Conservation (phyloP, 35 echinoderm and acorn worm species). For the Apostichopus californicus region DNA sequence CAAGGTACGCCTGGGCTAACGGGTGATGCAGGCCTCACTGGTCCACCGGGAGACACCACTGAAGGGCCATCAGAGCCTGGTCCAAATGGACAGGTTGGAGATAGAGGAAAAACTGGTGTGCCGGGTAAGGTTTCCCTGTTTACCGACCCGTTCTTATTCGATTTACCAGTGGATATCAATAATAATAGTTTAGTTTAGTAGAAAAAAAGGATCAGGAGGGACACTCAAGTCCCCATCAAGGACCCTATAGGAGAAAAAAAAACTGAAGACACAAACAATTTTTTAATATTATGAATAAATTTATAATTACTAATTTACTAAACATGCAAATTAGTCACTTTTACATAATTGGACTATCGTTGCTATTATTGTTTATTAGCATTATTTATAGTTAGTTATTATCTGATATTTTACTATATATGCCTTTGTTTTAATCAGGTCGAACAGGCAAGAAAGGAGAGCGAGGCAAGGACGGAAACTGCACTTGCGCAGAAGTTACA, state of each 20-base stretch:
- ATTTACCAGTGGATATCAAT: too few relatives aligned
- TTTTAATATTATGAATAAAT: too few relatives aligned
- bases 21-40: constrained; percentile 22
- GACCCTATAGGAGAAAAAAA: too few relatives aligned
- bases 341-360: too few relatives aligned
- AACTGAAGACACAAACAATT: too few relatives aligned
- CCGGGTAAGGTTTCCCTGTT: not conserved
- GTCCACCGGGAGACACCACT: constrained; percentile 25
- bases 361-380: too few relatives aligned
- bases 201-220: too few relatives aligned
- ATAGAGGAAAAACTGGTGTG: not conserved
- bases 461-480: constrained; percentile 9
- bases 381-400: too few relatives aligned
- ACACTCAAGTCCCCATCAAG: too few relatives aligned
- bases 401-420: not conserved
- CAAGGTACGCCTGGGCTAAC: not conserved
- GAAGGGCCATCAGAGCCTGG: not conserved
- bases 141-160: not conserved
- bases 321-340: too few relatives aligned
- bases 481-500: constrained; percentile 40
- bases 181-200: too few relatives aligned
- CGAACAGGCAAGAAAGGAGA: constrained; percentile 30
- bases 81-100: not conserved
- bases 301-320: too few relatives aligned
- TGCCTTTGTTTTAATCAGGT: not conserved